Conservation (phyloP, 2,797 vertebrate genomes). For the Ispidina picta region DNA sequence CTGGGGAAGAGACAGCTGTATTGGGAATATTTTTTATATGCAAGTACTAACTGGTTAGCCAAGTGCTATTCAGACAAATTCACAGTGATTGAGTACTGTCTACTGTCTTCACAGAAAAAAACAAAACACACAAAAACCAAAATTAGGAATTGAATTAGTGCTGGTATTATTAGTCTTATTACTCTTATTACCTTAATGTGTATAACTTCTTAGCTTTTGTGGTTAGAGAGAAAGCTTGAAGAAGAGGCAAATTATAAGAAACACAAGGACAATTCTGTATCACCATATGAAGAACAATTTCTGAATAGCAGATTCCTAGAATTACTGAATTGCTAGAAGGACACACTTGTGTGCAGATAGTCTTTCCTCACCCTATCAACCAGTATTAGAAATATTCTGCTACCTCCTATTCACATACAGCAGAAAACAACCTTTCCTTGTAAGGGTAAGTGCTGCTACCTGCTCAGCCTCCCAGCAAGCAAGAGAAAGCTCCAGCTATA, state of each 20-base stretch:
- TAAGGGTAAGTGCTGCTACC: not conserved
- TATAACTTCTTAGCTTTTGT: not conserved
- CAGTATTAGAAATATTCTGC: not conserved
- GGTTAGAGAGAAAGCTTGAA: not conserved
- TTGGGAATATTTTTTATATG: not conserved
- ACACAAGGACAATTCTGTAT: not conserved
- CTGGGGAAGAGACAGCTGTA: not conserved
- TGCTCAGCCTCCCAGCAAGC: not conserved
- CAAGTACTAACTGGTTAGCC: not conserved
- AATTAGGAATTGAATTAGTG: not conserved
- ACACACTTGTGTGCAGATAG: not conserved
- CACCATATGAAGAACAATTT: not conserved
- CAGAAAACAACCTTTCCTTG: not conserved
- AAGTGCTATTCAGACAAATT: not conserved
- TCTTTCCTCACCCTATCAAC: not conserved
- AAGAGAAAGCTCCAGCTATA: not conserved
- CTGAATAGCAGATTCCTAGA: not conserved
- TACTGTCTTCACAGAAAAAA: not conserved
- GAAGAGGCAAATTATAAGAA: not conserved
- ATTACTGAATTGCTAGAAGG: not conserved
- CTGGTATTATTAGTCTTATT: not conserved
- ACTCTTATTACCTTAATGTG: not conserved
- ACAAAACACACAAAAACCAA: not conserved
- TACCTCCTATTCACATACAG: not conserved
- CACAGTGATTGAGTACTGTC: not conserved